phyloP scores from a whole-genome alignment of 2,797 vertebrate genomes.

The Hapalemur alaotrensis region DNA sequence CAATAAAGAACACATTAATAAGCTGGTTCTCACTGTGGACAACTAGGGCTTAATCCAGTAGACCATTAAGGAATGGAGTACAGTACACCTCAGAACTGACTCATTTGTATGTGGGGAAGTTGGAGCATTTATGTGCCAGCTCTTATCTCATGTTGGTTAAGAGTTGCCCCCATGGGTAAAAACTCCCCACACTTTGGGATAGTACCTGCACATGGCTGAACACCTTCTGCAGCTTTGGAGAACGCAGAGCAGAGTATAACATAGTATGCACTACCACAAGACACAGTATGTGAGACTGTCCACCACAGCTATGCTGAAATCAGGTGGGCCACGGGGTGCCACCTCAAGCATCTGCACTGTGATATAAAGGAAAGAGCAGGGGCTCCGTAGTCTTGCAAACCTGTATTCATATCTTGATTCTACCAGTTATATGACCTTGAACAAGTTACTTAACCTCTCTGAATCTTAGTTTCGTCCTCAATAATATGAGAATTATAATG shows the following conservation, averaged over 20 bases:
- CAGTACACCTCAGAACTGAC: neutral
- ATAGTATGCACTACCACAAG: too few species aligned
- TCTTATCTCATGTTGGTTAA: neutral
- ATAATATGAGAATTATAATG: neutral
- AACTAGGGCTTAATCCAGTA: neutral
- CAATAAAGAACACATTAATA: neutral
- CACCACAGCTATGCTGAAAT: neutral
- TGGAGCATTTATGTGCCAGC: neutral
- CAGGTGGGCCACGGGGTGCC: neutral
- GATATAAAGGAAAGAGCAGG: neutral
- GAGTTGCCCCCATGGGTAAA: neutral
- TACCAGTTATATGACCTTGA: neutral
- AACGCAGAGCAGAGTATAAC: neutral
- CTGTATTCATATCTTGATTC: neutral
- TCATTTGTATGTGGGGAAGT: neutral
- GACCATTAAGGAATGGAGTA: neutral
- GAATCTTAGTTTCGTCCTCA: neutral
- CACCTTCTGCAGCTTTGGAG: neutral
- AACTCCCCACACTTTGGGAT: neutral
- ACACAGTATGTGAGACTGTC: accelerated
- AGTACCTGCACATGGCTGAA: neutral
- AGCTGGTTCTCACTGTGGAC: neutral
- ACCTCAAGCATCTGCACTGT: neutral
- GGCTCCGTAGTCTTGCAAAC: neutral
- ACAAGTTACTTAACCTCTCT: neutral